phyloP scores from a whole-genome alignment of 53 echinoderm and acorn worm species.

The Henricia sp. region DNA sequence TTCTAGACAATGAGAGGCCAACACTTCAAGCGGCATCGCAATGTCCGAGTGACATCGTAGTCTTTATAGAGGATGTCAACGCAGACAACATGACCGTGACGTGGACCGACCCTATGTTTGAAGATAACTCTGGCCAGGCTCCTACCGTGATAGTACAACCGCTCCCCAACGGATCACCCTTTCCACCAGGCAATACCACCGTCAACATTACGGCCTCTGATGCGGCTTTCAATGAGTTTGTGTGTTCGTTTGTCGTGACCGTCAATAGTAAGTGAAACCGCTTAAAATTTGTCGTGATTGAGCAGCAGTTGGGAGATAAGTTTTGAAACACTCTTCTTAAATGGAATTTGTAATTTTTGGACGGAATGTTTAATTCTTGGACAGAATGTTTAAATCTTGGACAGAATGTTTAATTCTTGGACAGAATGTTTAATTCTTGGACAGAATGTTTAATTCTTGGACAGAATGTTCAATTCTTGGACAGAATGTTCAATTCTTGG shows the following conservation, averaged over 20 bases:
- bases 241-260: constrained; percentile 12
- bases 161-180: neutral
- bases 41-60: constrained; percentile 37
- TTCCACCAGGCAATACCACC: constrained; percentile 23
- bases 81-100: constrained; percentile 15
- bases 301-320: too few relatives aligned
- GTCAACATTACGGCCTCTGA: constrained; percentile 8
- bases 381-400: too few relatives aligned
- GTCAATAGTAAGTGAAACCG: constrained; percentile 19
- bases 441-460: too few relatives aligned
- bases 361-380: too few relatives aligned
- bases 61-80: neutral
- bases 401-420: too few relatives aligned
- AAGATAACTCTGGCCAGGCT: neutral
- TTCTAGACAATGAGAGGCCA: constrained; percentile 18
- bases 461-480: too few relatives aligned
- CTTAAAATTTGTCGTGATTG: too few relatives aligned
- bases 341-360: too few relatives aligned
- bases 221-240: neutral
- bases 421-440: too few relatives aligned
- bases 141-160: constrained; percentile 7
- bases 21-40: neutral
- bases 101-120: constrained; percentile 32
- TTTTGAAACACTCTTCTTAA: too few relatives aligned
- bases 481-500: too few relatives aligned